Conservation (phyloP, 1,140 invertebrate species). For the Trachymyrmex cornetzi region DNA sequence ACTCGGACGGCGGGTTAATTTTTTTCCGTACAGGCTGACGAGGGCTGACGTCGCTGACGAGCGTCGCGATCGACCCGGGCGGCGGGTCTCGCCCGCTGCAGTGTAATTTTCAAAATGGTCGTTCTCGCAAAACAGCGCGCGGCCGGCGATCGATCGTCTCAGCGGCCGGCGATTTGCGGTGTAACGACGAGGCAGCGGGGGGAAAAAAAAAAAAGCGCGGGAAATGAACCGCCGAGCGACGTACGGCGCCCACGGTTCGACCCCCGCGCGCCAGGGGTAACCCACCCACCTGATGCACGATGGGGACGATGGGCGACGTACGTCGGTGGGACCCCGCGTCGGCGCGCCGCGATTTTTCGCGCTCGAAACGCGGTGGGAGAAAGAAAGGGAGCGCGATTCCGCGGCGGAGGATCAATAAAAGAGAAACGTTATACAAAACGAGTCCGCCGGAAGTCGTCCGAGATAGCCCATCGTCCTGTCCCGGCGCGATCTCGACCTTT, state of each 20-base stretch:
- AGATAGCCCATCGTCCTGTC: slow-evolving; percentile 77
- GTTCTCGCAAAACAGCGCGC: slow-evolving; percentile 37
- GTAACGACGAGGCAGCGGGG: slow-evolving; percentile 11
- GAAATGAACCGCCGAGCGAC: slow-evolving; percentile 41
- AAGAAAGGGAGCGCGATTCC: slow-evolving; percentile 67
- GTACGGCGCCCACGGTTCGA: not conserved
- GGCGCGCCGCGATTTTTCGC: slow-evolving; percentile 77
- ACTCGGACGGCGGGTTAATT: not conserved
- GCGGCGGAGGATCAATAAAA: slow-evolving; percentile 80
- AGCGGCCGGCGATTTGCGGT: slow-evolving; percentile 18
- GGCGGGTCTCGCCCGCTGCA: slow-evolving; percentile 5
- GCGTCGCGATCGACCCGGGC: slow-evolving; percentile 24
- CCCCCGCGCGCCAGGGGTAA: not conserved
- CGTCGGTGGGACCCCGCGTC: slow-evolving; percentile 71
- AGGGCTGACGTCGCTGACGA: not conserved
- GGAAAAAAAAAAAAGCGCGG: slow-evolving; percentile 57
- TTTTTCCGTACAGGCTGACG: too few relatives aligned
- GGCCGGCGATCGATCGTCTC: slow-evolving; percentile 30
- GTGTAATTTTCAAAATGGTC: slow-evolving; percentile 57
- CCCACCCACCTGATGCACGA: slow-evolving; percentile 42
- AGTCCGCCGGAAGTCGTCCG: slow-evolving; percentile 79
- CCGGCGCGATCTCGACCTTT: slow-evolving; percentile 61
- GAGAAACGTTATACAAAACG: slow-evolving; percentile 80
- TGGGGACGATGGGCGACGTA: slow-evolving; percentile 8
- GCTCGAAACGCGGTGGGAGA: slow-evolving; percentile 56